Evolutionary conservation across 2,113 vertebrate species (phyloP).

Genomic region (Heterotilapia buettikoferi): DNA sequence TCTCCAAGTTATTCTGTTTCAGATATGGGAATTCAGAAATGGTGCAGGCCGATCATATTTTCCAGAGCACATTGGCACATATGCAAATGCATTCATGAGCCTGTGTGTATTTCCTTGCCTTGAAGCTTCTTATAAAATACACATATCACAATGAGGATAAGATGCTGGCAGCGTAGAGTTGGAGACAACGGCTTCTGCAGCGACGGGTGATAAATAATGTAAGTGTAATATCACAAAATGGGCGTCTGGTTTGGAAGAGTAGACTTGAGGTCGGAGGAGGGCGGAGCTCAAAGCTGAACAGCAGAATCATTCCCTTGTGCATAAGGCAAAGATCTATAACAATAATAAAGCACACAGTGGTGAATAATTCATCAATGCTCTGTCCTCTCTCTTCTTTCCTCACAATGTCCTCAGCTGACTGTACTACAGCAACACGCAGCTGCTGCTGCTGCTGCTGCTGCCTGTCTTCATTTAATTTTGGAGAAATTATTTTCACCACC

Average conservation of each 20-base stretch:
- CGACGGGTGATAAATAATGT: conserved; percentile 75
- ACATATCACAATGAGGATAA: neutral
- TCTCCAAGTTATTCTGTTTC: neutral
- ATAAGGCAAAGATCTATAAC: conserved; percentile 49
- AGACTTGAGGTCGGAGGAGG: conserved; percentile 56
- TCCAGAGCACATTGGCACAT: neutral
- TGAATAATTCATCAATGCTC: conserved; percentile 68
- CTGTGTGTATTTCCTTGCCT: neutral
- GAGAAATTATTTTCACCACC: neutral
- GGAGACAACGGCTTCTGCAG: conserved; percentile 57
- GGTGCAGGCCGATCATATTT: neutral
- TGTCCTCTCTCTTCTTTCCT: conserved; percentile 46
- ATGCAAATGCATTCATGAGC: neutral
- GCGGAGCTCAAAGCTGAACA: conserved; percentile 63
- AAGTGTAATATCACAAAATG: conserved; percentile 71
- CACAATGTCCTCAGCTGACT: conserved; percentile 12
- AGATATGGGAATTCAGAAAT: neutral
- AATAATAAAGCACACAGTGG: conserved; percentile 63
- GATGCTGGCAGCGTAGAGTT: neutral
- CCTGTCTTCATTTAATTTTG: neutral
- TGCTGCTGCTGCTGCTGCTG: neutral
- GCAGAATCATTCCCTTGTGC: conserved; percentile 63
- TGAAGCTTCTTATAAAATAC: neutral
- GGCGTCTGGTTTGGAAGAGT: conserved; percentile 43
- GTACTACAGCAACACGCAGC: neutral